Percentiles rank a stretch among this genome's conserved stretches.
These are phyloP conservation scores for Alethe castanea DNA, from an alignment of 2,113 vertebrate species.

Conservation along the genomic window DNA sequence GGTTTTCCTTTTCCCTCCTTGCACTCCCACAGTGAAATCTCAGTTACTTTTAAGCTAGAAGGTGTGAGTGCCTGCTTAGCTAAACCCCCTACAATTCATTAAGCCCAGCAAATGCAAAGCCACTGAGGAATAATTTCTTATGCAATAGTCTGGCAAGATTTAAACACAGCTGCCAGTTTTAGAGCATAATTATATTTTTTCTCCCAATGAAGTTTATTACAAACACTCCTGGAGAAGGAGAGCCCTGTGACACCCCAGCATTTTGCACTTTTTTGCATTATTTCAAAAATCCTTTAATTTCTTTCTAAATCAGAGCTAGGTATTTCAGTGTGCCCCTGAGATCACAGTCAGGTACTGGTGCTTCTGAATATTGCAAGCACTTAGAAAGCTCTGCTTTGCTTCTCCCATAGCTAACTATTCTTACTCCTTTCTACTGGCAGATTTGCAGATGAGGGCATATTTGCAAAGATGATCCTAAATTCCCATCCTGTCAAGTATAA, in stretches of 20 bases:
- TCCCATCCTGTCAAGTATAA: slow-evolving; percentile 32
- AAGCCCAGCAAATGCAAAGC: background rate
- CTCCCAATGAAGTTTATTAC: background rate
- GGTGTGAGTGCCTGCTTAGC: background rate
- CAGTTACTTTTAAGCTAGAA: background rate
- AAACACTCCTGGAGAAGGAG: background rate
- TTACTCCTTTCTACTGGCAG: background rate
- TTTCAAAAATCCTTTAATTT: background rate
- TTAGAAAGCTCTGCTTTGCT: background rate
- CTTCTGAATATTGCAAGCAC: background rate
- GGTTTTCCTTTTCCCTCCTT: background rate
- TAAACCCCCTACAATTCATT: background rate
- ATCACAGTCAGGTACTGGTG: background rate
- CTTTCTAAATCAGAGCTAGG: background rate
- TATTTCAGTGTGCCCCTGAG: background rate
- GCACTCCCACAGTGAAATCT: background rate
- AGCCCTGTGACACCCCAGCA: background rate
- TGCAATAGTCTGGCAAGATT: background rate
- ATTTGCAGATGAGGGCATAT: slow-evolving; percentile 17
- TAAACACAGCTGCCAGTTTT: slow-evolving; percentile 14
- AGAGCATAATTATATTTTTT: background rate
- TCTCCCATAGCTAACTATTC: slow-evolving; percentile 50
- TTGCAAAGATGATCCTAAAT: slow-evolving; percentile 25
- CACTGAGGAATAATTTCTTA: background rate
- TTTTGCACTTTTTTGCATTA: background rate